A percentile compares a stretch with the other conserved stretches of the same genome.
phyloP scores from a whole-genome alignment of 2,888 invertebrate genomes.

The Gari tellinella region DNA sequence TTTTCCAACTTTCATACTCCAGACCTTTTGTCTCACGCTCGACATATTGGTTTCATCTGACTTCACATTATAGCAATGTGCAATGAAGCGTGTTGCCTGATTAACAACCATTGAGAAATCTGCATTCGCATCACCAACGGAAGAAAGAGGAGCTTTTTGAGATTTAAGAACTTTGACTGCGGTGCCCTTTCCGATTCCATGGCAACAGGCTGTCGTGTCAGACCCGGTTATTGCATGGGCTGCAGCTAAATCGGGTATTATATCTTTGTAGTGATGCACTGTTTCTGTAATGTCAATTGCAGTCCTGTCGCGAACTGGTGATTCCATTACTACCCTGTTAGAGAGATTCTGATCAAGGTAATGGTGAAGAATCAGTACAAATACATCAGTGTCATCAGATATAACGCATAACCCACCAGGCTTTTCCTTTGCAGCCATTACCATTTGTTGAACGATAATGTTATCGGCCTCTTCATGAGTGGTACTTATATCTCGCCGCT shows the following conservation, averaged over 20 bases:
- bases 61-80: constrained; percentile 5
- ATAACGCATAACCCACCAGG: background rate
- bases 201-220: constrained; percentile 3
- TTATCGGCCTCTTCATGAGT: constrained; percentile 1
- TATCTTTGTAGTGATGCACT: background rate
- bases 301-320: constrained; percentile 1
- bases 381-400: constrained; percentile 5
- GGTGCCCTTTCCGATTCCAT: constrained; percentile 3
- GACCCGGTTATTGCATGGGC: constrained; percentile 6
- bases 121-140: constrained; percentile 8
- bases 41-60: too few species aligned
- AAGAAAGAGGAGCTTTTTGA: background rate
- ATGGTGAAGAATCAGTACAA: constrained; percentile 3
- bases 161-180: constrained; percentile 11
- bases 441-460: constrained; percentile 1
- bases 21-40: too few species aligned
- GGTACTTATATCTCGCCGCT: background rate
- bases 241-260: constrained; percentile 1
- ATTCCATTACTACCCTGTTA: constrained; percentile 2
- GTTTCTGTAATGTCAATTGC: constrained; percentile 4
- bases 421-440: background rate
- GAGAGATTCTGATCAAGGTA: background rate
- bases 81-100: background rate
- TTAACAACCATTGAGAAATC: background rate
- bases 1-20: too few species aligned